These are phyloP conservation scores for Ptilodon capucinus DNA, from an alignment of 2,888 invertebrate genomes.

Conservation along the genomic window DNA sequence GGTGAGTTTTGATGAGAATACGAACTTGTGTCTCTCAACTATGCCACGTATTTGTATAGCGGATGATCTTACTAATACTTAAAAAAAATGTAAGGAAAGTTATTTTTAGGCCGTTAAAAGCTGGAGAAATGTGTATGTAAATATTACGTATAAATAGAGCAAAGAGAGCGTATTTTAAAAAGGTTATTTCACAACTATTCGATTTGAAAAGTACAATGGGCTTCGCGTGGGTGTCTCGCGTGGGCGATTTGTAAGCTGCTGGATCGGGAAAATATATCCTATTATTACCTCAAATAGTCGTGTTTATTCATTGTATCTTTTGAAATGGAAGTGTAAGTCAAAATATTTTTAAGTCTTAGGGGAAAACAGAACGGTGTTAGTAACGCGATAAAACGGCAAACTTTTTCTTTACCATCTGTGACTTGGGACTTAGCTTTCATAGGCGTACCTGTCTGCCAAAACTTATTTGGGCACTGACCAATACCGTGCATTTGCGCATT, in stretches of 20 bases:
- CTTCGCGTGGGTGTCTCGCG: constrained; percentile 7
- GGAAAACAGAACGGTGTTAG: too few relatives aligned
- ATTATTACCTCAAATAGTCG: constrained; percentile 10
- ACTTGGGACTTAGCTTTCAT: too few relatives aligned
- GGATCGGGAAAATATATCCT: constrained; percentile 11
- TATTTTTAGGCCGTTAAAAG: background rate
- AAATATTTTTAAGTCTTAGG: too few relatives aligned
- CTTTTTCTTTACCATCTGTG: too few relatives aligned
- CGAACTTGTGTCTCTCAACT: background rate
- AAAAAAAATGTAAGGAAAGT: background rate
- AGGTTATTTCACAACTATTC: background rate
- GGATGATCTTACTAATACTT: background rate
- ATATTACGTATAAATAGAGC: background rate
- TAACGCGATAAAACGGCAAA: too few relatives aligned
- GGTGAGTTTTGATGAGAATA: background rate
- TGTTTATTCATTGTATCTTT: too few relatives aligned
- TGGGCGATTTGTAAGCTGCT: constrained; percentile 12
- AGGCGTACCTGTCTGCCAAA: too few relatives aligned
- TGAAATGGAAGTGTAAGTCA: too few relatives aligned
- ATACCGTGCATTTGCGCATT: too few relatives aligned
- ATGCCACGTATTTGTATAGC: background rate
- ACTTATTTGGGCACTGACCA: too few relatives aligned
- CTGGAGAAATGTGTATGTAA: background rate
- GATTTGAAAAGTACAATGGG: background rate
- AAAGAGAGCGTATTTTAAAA: background rate